phyloP scores from a whole-genome alignment of 2,797 vertebrate genomes.

The Hoplostethus atlanticus region DNA sequence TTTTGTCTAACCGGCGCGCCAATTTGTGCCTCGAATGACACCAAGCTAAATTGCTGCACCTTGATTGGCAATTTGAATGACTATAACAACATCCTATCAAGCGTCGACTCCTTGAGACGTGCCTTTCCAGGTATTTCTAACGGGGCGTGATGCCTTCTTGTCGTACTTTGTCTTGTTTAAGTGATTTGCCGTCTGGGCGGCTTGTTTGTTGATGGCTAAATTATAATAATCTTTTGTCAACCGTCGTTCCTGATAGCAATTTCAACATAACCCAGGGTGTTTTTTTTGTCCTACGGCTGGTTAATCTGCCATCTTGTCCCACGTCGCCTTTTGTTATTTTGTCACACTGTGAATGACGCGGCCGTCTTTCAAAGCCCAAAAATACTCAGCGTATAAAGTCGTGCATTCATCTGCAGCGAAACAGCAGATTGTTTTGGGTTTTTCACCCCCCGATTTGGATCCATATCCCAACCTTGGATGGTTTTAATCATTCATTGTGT shows the following conservation, averaged over 20 bases:
- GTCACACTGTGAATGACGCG: slow-evolving; percentile 24
- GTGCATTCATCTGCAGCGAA: slow-evolving; percentile 49
- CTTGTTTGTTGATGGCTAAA: slow-evolving; percentile 44
- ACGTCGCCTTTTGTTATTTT: slow-evolving; percentile 29
- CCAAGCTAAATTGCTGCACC: slow-evolving; percentile 40
- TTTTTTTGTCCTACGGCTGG: background rate
- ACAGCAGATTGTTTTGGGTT: slow-evolving; percentile 59
- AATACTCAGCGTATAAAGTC: slow-evolving; percentile 60
- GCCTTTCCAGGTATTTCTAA: slow-evolving; percentile 36
- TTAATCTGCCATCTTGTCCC: slow-evolving; percentile 39
- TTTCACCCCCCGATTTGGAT: slow-evolving; percentile 63
- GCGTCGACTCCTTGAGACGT: slow-evolving; percentile 24
- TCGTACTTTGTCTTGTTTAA: slow-evolving; percentile 47
- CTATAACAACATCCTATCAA: slow-evolving; percentile 26
- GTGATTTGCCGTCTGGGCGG: slow-evolving; percentile 29
- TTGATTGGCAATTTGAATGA: slow-evolving; percentile 60
- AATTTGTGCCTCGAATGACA: slow-evolving; percentile 34
- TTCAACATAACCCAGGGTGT: slow-evolving; percentile 25
- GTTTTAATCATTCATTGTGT: slow-evolving; percentile 80
- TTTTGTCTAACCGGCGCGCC: slow-evolving; percentile 14
- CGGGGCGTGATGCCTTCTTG: slow-evolving; percentile 32
- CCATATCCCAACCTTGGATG: slow-evolving; percentile 73
- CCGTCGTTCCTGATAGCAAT: slow-evolving; percentile 33
- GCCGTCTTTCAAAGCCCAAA: slow-evolving; percentile 32
- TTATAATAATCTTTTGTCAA: slow-evolving; percentile 59